Evolutionary conservation across 2,797 vertebrate genomes (phyloP).

Genomic region (Prionace glauca): DNA sequence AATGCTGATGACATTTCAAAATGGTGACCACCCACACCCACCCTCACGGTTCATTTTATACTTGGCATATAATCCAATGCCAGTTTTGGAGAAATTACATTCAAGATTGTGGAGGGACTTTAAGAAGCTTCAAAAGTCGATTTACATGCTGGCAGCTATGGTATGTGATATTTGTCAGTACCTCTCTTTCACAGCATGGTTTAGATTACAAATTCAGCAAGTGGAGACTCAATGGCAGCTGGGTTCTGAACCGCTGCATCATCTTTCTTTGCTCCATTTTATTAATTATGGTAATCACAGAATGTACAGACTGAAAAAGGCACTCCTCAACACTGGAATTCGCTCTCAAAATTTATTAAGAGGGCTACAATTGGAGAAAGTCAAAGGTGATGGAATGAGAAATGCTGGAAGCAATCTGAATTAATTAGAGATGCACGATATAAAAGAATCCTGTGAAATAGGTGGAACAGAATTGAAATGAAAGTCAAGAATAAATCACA

Average conservation of each 20-base stretch:
- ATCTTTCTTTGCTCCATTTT: background rate
- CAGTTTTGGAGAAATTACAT: no score
- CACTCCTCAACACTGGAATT: background rate
- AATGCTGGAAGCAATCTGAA: constrained; percentile 19
- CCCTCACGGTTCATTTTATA: no score
- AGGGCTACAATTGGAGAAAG: background rate
- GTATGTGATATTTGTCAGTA: background rate
- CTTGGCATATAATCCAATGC: no score
- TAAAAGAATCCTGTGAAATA: background rate
- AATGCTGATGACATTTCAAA: no score
- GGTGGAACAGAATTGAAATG: background rate
- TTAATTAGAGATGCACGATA: background rate
- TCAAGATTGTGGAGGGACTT: no score
- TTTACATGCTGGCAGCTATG: no score
- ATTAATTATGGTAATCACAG: background rate
- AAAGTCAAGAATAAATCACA: background rate
- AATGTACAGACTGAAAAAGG: no score
- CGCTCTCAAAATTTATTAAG: background rate
- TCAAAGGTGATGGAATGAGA: background rate
- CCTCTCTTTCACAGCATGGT: background rate
- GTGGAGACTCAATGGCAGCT: background rate
- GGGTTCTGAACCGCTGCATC: background rate
- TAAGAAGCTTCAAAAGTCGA: no score
- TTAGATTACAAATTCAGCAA: background rate
- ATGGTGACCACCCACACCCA: no score